Evolutionary conservation across 1,140 invertebrate genomes (phyloP), one percentile per base, ranked within the genome.

Genomic region (Ladona fulva): DNA sequence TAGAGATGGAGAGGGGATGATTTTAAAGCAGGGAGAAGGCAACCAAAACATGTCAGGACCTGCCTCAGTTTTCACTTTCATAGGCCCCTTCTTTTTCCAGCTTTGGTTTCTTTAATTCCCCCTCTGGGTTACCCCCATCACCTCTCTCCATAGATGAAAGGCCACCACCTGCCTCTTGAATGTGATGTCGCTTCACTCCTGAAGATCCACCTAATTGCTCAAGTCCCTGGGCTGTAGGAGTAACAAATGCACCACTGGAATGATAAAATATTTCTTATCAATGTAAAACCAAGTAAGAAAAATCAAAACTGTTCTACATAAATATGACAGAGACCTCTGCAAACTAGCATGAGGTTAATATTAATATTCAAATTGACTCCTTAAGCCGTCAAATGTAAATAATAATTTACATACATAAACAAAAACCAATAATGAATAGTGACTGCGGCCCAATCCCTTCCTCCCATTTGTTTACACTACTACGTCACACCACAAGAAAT

Each of bases 221-320:
- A 66, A 66, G 52, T 19, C 52, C 52, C n/a, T 66, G 52, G n/a
- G 52, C 52, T 66, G 52, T 66, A 19, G 52, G 52, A 66, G 52
- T 66, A 19, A 66, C 52, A 66, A 66, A 66, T 66, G 52, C 52
- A 66, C 52, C 52, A 66, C 52, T 66, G 52, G n/a, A 66, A 66
- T 12, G 14, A 66, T 37, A 37, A 37, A 37, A 37, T 37, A n/a
- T 37, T 37, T 37, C 29, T 37, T 8, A 37, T 37, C 8, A 37
- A 37, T 37, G 8, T 5, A 37, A 37, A 37, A 37, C n/a, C n/a
- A n/a, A n/a, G n/a, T n/a, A n/a, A n/a, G n/a, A n/a, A n/a, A n/a
- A n/a, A n/a, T n/a, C n/a, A n/a, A n/a, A n/a, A n/a, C n/a, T n/a
- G n/a, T n/a, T n/a, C n/a, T n/a, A n/a, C n/a, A n/a, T n/a, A n/a